Conservation (phyloP, 2,888 invertebrate genomes). For the Ochlodes sylvanus region DNA sequence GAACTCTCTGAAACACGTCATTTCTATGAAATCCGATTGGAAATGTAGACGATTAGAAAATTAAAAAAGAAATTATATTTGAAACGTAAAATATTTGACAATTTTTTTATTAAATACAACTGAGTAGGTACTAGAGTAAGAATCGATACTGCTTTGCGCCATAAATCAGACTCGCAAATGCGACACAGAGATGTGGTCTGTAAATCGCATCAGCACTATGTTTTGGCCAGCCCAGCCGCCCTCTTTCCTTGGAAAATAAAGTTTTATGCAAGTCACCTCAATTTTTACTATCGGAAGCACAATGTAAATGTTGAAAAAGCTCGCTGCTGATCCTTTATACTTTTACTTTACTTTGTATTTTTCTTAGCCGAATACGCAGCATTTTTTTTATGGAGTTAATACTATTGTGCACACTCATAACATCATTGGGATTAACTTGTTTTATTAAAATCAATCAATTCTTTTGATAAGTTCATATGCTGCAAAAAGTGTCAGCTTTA, state of each 20-base stretch:
- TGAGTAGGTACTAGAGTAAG: not conserved
- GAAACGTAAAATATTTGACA: no score
- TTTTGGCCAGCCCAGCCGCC: constrained; percentile 28
- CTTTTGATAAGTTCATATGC: no score
- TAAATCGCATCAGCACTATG: constrained; percentile 63
- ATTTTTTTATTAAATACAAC: not conserved
- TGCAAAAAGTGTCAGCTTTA: no score
- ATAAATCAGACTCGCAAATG: constrained; percentile 70
- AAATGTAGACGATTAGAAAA: not conserved
- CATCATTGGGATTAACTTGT: no score
- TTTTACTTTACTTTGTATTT: constrained; percentile 3
- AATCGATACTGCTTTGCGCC: constrained; percentile 61
- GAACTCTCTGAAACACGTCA: constrained; percentile 53
- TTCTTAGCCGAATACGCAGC: not conserved
- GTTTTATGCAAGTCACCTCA: constrained; percentile 27
- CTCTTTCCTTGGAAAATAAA: constrained; percentile 26
- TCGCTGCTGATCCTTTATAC: constrained; percentile 2
- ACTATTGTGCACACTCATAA: no score
- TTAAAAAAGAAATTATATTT: no score
- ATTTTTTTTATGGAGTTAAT: no score
- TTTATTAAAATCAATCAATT: no score
- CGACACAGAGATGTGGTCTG: constrained; percentile 67
- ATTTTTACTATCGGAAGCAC: constrained; percentile 3
- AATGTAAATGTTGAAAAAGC: constrained; percentile 3
- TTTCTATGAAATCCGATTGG: constrained; percentile 48